Conservation (phyloP, 2,797 vertebrate genomes). For the Bufotes viridis region DNA sequence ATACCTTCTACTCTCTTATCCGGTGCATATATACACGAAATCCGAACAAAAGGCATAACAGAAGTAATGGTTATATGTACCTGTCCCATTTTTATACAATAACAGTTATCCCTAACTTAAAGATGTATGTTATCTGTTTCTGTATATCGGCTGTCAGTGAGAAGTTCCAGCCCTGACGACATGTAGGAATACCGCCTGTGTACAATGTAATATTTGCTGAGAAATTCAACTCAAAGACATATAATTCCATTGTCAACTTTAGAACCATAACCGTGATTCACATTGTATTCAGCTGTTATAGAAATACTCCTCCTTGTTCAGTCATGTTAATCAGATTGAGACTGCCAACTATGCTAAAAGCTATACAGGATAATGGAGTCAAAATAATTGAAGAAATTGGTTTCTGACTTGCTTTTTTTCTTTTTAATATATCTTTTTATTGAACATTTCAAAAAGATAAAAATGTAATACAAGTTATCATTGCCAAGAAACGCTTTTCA, state of each 20-base stretch:
- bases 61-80: no score
- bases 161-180: background rate
- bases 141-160: background rate
- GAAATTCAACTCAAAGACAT: conserved; percentile 29
- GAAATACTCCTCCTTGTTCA: conserved; percentile 36
- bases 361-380: background rate
- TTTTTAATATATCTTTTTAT: no score
- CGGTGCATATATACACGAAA: no score
- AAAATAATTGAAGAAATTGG: no score
- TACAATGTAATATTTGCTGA: conserved; percentile 6
- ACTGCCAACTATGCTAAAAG: background rate
- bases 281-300: conserved; percentile 32
- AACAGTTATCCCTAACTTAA: background rate
- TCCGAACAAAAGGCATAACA: no score
- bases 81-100: no score
- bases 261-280: background rate
- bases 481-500: no score
- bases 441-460: no score
- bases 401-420: background rate
- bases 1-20: no score
- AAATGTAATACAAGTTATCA: no score
- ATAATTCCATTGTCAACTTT: conserved; percentile 42
- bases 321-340: background rate
- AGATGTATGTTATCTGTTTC: background rate
- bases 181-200: background rate